These are phyloP conservation scores for Halictus quadricinctus DNA, from an alignment of 2,888 invertebrate species.

Conservation along the genomic window DNA sequence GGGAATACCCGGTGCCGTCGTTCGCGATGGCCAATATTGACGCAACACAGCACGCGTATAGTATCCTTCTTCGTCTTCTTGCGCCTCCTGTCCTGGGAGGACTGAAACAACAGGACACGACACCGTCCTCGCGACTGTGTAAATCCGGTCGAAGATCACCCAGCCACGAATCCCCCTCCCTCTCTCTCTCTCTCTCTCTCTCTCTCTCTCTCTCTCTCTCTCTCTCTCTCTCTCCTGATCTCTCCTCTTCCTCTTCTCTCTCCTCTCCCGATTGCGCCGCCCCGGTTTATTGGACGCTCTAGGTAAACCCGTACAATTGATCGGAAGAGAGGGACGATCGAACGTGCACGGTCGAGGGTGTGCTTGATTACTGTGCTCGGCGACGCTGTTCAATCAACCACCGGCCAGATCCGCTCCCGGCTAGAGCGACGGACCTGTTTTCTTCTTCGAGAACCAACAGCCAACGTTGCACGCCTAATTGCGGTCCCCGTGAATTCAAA, in stretches of 20 bases:
- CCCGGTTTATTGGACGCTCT: constrained; percentile 59
- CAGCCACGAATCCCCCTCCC: constrained; percentile 11
- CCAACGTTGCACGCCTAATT: background rate
- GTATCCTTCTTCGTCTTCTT: constrained; percentile 28
- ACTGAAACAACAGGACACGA: constrained; percentile 34
- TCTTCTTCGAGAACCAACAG: background rate
- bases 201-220: background rate
- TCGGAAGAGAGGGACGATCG: constrained; percentile 38
- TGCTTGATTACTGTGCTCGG: constrained; percentile 46
- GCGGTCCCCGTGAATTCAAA: background rate
- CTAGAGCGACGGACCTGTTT: background rate
- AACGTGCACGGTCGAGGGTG: constrained; percentile 30
- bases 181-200: background rate
- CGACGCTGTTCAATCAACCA: constrained; percentile 39
- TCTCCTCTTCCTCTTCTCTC: background rate
- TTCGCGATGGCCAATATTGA: constrained; percentile 18
- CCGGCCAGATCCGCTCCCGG: background rate
- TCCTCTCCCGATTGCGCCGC: background rate
- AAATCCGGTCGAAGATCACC: constrained; percentile 53
- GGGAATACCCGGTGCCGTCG: background rate
- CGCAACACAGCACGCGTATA: constrained; percentile 1
- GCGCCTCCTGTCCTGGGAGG: background rate
- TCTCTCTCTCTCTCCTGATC: background rate
- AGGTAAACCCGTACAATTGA: constrained; percentile 52
- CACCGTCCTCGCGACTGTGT: constrained; percentile 48